phyloP scores from a whole-genome alignment of 2,888 invertebrate genomes.

The Synanthedon myopaeformis region DNA sequence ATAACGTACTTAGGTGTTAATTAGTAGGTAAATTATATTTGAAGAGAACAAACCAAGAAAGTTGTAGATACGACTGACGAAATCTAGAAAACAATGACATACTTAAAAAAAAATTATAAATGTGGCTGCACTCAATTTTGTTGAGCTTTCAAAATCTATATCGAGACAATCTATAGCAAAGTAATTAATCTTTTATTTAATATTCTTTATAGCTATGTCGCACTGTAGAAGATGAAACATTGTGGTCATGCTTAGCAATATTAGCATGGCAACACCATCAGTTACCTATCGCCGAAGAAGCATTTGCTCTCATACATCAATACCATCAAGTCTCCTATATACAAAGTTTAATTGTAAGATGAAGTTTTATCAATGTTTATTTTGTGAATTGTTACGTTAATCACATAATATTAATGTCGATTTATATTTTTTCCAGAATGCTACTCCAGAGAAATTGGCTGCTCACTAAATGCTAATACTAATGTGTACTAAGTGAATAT shows the following conservation, averaged over 20 bases:
- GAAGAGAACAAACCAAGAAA: no score
- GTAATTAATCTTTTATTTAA: neutral
- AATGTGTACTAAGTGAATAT: no score
- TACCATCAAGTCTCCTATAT: slow-evolving; percentile 86
- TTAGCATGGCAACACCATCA: slow-evolving; percentile 89
- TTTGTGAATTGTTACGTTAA: neutral
- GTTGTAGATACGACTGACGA: no score
- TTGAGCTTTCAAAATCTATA: neutral
- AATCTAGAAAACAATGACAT: no score
- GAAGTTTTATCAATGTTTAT: neutral
- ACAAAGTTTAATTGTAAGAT: slow-evolving; percentile 79
- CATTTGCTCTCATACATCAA: slow-evolving; percentile 78
- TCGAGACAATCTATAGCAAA: neutral
- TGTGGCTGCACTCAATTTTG: neutral
- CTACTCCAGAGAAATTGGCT: slow-evolving; percentile 30
- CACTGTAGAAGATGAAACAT: slow-evolving; percentile 66
- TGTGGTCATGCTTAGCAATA: slow-evolving; percentile 96
- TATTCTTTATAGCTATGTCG: slow-evolving; percentile 45
- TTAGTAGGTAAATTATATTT: no score
- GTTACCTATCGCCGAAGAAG: slow-evolving; percentile 91
- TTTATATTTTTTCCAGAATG: slow-evolving; percentile 33
- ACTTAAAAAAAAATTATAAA: no score
- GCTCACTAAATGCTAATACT: neutral
- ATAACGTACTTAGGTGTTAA: no score
- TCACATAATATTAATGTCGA: neutral